A percentile compares a stretch with the other conserved stretches of the same genome.
These are phyloP conservation scores for Mus spicilegus DNA, from an alignment of 2,113 vertebrate species.

Conservation along the genomic window DNA sequence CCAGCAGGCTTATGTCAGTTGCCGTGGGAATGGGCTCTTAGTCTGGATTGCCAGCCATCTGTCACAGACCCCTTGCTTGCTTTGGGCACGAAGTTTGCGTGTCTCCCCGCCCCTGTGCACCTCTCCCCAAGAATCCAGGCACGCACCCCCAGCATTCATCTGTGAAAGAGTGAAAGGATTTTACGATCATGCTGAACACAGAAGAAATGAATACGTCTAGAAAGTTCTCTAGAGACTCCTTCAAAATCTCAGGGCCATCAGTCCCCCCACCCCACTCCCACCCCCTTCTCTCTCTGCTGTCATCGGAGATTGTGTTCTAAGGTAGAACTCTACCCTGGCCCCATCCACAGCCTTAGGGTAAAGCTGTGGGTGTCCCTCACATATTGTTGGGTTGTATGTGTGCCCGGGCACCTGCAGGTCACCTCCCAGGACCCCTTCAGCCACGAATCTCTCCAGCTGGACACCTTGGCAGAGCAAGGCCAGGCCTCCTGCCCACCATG, in stretches of 20 bases:
- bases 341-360: neutral
- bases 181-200: neutral
- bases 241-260: neutral
- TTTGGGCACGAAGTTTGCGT: neutral
- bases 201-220: neutral
- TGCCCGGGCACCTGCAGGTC: neutral
- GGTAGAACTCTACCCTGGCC: neutral
- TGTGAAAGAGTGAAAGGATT: neutral
- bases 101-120: neutral
- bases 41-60: neutral
- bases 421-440: neutral
- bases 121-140: neutral
- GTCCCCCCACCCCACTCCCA: no score
- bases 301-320: neutral
- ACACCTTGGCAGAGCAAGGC: neutral
- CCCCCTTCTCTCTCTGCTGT: neutral
- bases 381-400: neutral
- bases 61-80: neutral
- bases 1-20: neutral
- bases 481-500: no score
- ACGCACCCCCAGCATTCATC: neutral
- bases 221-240: neutral
- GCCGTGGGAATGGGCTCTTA: neutral
- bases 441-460: neutral
- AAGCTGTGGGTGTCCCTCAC: neutral